Evolutionary conservation across 2,888 invertebrate genomes (phyloP).

Genomic region (Rhynchonema sp.): DNA sequence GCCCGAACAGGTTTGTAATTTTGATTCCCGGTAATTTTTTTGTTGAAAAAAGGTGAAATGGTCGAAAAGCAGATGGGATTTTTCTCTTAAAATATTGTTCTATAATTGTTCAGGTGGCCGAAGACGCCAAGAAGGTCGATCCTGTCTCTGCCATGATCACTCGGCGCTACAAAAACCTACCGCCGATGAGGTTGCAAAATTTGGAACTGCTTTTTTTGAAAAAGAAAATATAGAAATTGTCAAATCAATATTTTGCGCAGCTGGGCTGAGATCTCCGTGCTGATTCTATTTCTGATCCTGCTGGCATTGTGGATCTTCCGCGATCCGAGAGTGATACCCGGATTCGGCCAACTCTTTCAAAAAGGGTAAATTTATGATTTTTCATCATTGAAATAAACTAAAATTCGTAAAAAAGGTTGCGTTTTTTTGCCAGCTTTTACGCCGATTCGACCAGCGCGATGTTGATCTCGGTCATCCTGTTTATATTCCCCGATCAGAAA

Average conservation of each 20-base stretch:
- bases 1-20: too few relatives aligned
- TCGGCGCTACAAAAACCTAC: background rate
- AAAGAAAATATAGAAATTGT: background rate
- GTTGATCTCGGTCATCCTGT: conserved; percentile 61
- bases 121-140: background rate
- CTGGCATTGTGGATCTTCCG: conserved; percentile 71
- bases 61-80: too few relatives aligned
- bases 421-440: conserved; percentile 10
- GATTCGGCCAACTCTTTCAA: conserved; percentile 47
- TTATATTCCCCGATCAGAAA: conserved; percentile 53
- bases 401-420: too few relatives aligned
- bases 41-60: too few relatives aligned
- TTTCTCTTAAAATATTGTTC: too few relatives aligned
- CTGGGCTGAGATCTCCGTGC: conserved; percentile 16
- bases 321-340: conserved; percentile 62
- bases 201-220: background rate
- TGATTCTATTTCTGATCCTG: conserved; percentile 46
- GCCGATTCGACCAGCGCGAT: conserved; percentile 43
- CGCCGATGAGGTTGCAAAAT: background rate
- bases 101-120: too few relatives aligned
- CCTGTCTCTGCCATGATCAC: background rate
- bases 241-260: conserved; percentile 3
- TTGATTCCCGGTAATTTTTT: too few relatives aligned
- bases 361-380: conserved; percentile 11
- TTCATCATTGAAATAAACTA: background rate